phyloP scores from a whole-genome alignment of 1,140 invertebrate genomes.

The Heliconius hermathena region DNA sequence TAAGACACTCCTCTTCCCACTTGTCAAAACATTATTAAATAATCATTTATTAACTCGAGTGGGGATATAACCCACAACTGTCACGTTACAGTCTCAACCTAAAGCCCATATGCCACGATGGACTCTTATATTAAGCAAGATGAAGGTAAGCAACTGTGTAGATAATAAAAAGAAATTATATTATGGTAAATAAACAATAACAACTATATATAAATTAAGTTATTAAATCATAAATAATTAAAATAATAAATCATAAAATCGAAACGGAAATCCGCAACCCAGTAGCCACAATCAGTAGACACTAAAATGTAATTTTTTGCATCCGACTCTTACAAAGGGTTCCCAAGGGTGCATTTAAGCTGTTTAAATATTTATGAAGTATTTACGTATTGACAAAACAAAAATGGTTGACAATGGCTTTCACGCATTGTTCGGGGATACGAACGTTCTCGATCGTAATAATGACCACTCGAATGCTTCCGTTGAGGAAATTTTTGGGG shows the following conservation, averaged over 20 bases:
- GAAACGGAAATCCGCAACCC: constrained; percentile 31
- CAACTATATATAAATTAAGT: background rate
- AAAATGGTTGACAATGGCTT: constrained; percentile 62
- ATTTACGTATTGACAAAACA: constrained; percentile 76
- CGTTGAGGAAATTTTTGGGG: constrained; percentile 32
- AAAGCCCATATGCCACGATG: too few relatives aligned
- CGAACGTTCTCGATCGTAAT: constrained; percentile 52
- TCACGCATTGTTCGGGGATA: constrained; percentile 42
- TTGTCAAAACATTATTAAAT: too few relatives aligned
- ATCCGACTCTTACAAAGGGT: constrained; percentile 40
- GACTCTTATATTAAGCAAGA: too few relatives aligned
- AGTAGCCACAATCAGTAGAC: constrained; percentile 30
- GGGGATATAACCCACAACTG: too few relatives aligned
- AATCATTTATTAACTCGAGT: too few relatives aligned
- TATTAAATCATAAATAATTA: background rate
- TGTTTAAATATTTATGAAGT: constrained; percentile 76
- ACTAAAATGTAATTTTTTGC: constrained; percentile 34
- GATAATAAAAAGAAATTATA: too few relatives aligned
- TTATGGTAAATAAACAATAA: too few relatives aligned
- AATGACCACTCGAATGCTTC: constrained; percentile 65
- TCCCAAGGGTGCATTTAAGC: constrained; percentile 63
- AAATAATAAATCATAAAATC: constrained; percentile 12
- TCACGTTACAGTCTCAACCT: too few relatives aligned
- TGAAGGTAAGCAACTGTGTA: too few relatives aligned
- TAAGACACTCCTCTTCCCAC: too few relatives aligned